These are phyloP conservation scores for Anastrepha ludens DNA, from an alignment of 1,140 invertebrate genomes.

Conservation along the genomic window DNA sequence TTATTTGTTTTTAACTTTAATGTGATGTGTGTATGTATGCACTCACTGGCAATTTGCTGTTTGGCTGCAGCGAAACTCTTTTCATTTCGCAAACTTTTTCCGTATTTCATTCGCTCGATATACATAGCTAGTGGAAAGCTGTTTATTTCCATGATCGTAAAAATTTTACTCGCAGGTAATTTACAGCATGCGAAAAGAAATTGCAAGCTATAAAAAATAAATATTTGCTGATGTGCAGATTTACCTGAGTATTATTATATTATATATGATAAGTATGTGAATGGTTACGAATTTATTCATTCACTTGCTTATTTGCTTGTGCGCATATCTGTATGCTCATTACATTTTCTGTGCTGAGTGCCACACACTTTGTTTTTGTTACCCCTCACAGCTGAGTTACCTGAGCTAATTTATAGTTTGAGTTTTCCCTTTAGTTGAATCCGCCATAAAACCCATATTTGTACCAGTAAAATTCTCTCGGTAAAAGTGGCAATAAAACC, in stretches of 20 bases:
- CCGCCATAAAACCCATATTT: background rate
- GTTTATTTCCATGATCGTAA: slow-evolving; percentile 10
- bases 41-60: background rate
- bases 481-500: slow-evolving; percentile 15
- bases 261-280: background rate
- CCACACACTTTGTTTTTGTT: background rate
- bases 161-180: background rate
- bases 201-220: slow-evolving; percentile 27
- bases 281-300: background rate
- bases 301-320: background rate
- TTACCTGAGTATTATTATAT: background rate
- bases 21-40: background rate
- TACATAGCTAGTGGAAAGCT: background rate
- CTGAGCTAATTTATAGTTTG: background rate
- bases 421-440: background rate
- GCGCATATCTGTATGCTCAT: background rate
- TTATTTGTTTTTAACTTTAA: background rate
- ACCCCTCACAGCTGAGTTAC: background rate
- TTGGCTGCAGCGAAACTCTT: background rate
- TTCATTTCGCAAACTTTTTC: background rate
- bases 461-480: background rate
- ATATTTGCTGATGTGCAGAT: slow-evolving; percentile 33
- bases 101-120: too few relatives aligned
- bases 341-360: background rate
- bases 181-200: background rate